Evolutionary conservation across 2,113 vertebrate genomes (phyloP).

Genomic region (Diphyllodes magnificus): DNA sequence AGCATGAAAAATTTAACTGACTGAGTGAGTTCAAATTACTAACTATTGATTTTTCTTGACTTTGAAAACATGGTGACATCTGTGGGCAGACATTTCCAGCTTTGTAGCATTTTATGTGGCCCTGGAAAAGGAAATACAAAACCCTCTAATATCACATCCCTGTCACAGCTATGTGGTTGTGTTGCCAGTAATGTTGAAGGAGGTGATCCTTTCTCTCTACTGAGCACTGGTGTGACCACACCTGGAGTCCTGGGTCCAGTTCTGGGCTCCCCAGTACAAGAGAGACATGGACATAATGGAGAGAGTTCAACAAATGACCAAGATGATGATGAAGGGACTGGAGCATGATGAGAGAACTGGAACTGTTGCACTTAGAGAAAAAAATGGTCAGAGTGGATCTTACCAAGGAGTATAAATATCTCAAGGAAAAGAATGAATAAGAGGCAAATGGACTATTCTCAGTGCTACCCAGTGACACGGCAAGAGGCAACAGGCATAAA

Average conservation of each 20-base stretch:
- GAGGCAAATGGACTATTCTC: background rate
- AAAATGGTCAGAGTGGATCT: background rate
- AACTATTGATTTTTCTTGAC: background rate
- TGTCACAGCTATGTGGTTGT: background rate
- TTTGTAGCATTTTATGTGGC: background rate
- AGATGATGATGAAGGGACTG: background rate
- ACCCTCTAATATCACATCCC: background rate
- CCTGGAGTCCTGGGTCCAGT: background rate
- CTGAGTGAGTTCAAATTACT: background rate
- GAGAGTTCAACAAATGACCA: background rate
- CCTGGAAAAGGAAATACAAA: background rate
- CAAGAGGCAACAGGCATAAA: background rate
- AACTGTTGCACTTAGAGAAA: background rate
- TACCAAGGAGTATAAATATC: background rate
- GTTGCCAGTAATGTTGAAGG: background rate
- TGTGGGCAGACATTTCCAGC: background rate
- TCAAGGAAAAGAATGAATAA: background rate
- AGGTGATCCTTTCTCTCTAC: background rate
- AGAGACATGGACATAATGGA: background rate
- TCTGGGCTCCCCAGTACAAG: background rate
- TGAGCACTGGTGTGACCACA: background rate
- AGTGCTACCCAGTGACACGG: background rate
- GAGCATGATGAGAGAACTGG: background rate
- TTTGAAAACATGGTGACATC: background rate
- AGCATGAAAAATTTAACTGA: background rate